A percentile compares a stretch with the other conserved stretches of the same genome.
These are phyloP conservation scores for Drosophila mimica DNA, from an alignment of 2,888 invertebrate genomes.

Conservation along the genomic window DNA sequence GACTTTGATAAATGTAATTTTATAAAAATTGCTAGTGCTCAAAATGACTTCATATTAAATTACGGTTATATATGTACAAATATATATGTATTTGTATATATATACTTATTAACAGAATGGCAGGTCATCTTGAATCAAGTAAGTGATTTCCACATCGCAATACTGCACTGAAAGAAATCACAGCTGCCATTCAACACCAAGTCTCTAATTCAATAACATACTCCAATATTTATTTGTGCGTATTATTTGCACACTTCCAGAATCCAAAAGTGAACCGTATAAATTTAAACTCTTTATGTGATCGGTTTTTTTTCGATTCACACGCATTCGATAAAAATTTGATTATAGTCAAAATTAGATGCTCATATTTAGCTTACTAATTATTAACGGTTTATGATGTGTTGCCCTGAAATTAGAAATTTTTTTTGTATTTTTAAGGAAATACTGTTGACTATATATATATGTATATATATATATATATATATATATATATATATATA, in stretches of 20 bases:
- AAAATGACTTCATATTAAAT: not conserved
- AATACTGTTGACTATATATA: not conserved
- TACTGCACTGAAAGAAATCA: not conserved
- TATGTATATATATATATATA: not conserved
- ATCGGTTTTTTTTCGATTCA: constrained; percentile 40
- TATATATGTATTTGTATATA: not conserved
- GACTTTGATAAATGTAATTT: not conserved
- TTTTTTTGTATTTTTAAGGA: not conserved
- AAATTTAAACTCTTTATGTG: constrained; percentile 31
- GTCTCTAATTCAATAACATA: constrained; percentile 5
- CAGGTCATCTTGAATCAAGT: not conserved
- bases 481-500: no score
- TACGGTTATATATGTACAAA: not conserved
- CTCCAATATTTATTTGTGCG: constrained; percentile 2
- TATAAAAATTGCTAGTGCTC: not conserved
- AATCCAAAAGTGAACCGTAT: constrained; percentile 23
- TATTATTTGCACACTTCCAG: constrained; percentile 29
- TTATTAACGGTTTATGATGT: constrained; percentile 55
- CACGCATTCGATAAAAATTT: constrained; percentile 65
- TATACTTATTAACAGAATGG: not conserved
- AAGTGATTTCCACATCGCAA: not conserved
- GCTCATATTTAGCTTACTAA: constrained; percentile 63
- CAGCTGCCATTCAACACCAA: not conserved
- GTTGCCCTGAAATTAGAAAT: constrained; percentile 40
- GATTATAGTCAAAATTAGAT: constrained; percentile 47